A percentile compares a stretch with the other conserved stretches of the same genome.
Evolutionary conservation across 2,888 invertebrate species (phyloP).

Genomic region (Melieria omissa): DNA sequence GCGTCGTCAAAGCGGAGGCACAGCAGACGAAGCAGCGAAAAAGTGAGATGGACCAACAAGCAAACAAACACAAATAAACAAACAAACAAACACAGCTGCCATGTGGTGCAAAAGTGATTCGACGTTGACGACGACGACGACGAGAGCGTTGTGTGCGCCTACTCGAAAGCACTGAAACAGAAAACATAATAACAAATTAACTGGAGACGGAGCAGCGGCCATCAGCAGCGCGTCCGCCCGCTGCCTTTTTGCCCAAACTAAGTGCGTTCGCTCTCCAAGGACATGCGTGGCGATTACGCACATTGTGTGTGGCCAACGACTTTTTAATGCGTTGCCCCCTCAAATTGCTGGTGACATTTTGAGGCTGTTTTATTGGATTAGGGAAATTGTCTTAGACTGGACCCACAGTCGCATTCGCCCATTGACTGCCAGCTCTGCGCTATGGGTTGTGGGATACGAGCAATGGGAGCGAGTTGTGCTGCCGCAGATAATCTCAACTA

Average conservation of each 20-base stretch:
- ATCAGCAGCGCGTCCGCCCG: too few relatives aligned
- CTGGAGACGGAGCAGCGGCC: neutral
- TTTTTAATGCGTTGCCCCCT: neutral
- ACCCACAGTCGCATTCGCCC: neutral
- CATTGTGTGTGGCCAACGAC: conserved; percentile 10
- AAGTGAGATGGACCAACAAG: neutral
- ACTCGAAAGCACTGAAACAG: conserved; percentile 24
- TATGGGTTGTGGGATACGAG: neutral
- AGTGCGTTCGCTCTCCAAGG: too few relatives aligned
- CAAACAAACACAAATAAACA: neutral
- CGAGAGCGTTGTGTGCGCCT: conserved; percentile 1
- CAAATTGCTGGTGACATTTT: conserved; percentile 32
- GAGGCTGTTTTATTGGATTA: conserved; percentile 28
- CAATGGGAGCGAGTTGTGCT: neutral
- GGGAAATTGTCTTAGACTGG: conserved; percentile 23
- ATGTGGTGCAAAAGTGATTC: too few relatives aligned
- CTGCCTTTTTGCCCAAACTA: too few relatives aligned
- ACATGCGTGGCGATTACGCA: conserved; percentile 15
- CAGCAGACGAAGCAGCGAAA: neutral
- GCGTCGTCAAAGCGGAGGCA: too few relatives aligned
- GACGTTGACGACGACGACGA: neutral
- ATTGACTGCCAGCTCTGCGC: neutral
- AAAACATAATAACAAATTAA: conserved; percentile 34
- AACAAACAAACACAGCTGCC: neutral
- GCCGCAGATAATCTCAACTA: neutral